Conservation (phyloP, 2,113 vertebrate species). For the Formicarius rufipectus region DNA sequence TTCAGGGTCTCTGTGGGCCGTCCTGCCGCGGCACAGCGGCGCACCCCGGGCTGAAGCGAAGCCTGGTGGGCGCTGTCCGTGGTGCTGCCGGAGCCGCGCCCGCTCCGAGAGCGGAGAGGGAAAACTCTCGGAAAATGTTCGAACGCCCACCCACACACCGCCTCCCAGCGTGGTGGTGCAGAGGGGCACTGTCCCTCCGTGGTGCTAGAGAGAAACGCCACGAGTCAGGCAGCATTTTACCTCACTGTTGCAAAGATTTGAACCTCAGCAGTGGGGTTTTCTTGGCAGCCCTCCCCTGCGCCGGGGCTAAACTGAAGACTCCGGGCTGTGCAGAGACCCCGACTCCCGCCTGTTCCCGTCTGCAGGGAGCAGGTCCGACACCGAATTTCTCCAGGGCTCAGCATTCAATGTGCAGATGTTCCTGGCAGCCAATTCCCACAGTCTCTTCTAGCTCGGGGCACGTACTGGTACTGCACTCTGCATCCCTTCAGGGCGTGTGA, state of each 20-base stretch:
- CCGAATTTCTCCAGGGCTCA: not conserved
- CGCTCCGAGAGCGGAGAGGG: no score
- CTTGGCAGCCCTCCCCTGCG: not conserved
- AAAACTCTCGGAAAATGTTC: rapidly evolving
- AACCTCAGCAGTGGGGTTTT: not conserved
- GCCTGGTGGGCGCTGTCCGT: not conserved
- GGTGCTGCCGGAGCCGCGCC: not conserved
- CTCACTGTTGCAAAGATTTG: not conserved
- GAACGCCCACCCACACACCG: no score
- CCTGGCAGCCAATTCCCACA: not conserved
- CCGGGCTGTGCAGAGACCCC: rapidly evolving
- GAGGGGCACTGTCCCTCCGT: rapidly evolving
- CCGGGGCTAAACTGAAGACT: not conserved
- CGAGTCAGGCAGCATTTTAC: not conserved
- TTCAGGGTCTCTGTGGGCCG: rapidly evolving
- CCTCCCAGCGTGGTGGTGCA: rapidly evolving
- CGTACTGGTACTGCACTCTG: not conserved
- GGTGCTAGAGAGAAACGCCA: not conserved
- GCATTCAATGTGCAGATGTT: not conserved
- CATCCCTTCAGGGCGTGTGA: not conserved
- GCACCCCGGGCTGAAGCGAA: rapidly evolving
- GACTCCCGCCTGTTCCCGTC: rapidly evolving
- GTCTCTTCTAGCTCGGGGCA: not conserved
- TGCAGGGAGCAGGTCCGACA: not conserved
- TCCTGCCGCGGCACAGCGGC: rapidly evolving